Conservation (phyloP, 2,888 invertebrate species). For the Aelia acuminata region DNA sequence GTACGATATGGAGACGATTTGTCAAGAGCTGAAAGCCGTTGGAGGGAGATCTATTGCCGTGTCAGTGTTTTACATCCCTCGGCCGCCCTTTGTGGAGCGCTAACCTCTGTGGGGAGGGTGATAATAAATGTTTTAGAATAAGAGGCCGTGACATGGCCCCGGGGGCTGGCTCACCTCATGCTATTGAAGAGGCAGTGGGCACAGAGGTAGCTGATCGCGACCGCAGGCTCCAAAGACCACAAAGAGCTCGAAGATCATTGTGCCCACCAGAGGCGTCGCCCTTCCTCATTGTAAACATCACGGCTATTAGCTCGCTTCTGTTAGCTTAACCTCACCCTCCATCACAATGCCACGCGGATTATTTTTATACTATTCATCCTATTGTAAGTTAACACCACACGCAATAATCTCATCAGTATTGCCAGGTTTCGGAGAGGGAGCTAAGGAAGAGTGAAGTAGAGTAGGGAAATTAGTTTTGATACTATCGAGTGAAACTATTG, state of each 20-base stretch:
- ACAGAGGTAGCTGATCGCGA: not conserved
- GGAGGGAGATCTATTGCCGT: not conserved
- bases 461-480: no score
- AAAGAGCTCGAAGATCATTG: not conserved
- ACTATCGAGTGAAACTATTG: no score
- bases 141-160: not conserved
- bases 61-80: not conserved
- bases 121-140: constrained; percentile 21
- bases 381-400: not conserved
- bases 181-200: not conserved
- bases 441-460: no score
- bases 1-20: constrained; percentile 7
- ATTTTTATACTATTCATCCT: not conserved
- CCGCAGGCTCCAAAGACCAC: not conserved
- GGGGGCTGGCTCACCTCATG: not conserved
- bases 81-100: not conserved
- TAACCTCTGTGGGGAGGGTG: not conserved
- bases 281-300: not conserved
- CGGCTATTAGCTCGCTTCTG: not conserved
- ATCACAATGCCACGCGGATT: not conserved
- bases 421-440: no score
- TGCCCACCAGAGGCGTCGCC: not conserved
- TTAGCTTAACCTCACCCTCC: not conserved
- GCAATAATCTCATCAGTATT: not conserved
- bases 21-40: not conserved